A percentile compares a stretch with the other conserved stretches of the same genome.
Conservation (phyloP, 2,888 invertebrate species). For the Griposia aprilina region DNA sequence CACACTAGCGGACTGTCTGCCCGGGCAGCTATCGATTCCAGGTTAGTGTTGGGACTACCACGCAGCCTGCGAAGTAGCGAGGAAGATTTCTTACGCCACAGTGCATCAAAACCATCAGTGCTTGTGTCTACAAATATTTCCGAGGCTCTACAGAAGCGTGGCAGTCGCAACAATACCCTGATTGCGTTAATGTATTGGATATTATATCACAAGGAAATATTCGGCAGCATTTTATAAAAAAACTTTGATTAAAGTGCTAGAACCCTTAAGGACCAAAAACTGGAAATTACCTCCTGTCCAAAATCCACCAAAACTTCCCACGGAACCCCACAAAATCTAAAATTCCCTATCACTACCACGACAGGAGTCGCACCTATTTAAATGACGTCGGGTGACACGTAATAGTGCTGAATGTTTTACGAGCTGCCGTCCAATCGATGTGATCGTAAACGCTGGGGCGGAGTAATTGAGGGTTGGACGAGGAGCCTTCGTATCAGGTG, state of each 20-base stretch:
- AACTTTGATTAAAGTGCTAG: background rate
- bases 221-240: background rate
- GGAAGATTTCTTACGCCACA: too few species aligned
- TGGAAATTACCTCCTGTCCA: background rate
- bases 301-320: background rate
- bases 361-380: constrained; percentile 48
- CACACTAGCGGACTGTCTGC: too few species aligned
- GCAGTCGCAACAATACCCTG: too few species aligned
- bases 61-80: too few species aligned
- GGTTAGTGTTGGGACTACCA: too few species aligned
- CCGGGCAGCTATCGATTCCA: too few species aligned
- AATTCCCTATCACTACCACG: background rate
- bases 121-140: too few species aligned
- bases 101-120: too few species aligned
- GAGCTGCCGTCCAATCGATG: constrained; percentile 53
- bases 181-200: too few species aligned
- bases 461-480: constrained; percentile 48
- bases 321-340: constrained; percentile 26
- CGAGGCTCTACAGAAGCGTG: too few species aligned
- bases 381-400: constrained; percentile 57
- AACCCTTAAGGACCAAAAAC: background rate
- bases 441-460: constrained; percentile 48
- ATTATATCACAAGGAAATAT: background rate
- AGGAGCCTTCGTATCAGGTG: constrained; percentile 27
- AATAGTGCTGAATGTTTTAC: constrained; percentile 69